Conservation (phyloP, 1,140 invertebrate genomes). For the Sminthurinus signatus region DNA sequence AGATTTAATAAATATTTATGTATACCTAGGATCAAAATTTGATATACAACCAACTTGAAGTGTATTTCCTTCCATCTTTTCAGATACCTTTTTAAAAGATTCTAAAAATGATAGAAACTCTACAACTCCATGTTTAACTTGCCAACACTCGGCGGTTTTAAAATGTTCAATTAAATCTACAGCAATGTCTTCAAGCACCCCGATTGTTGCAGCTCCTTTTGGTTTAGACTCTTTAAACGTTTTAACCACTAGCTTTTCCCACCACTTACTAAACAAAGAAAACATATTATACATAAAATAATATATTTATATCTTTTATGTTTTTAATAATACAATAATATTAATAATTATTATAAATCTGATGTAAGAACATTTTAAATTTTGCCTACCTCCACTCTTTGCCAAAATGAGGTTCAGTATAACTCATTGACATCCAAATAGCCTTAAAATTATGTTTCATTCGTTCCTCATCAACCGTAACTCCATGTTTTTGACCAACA, state of each 20-base stretch:
- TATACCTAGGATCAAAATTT: conserved; percentile 83
- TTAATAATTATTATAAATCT: too few species aligned
- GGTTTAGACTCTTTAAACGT: conserved; percentile 12
- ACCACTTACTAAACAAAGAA: conserved; percentile 17
- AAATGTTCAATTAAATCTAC: conserved; percentile 57
- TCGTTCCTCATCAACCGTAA: conserved; percentile 53
- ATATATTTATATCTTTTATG: too few species aligned
- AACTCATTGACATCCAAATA: conserved; percentile 56
- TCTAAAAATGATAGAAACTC: too few species aligned
- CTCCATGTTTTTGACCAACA: conserved; percentile 60
- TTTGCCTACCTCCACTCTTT: conserved; percentile 57
- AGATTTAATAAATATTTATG: too few species aligned
- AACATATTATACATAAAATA: not conserved
- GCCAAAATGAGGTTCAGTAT: conserved; percentile 69
- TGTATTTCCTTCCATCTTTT: too few species aligned
- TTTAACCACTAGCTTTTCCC: conserved; percentile 2
- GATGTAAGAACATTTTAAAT: too few species aligned
- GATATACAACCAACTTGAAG: conserved; percentile 67
- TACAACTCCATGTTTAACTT: conserved; percentile 56
- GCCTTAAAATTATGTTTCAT: conserved; percentile 58
- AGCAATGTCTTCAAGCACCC: conserved; percentile 53
- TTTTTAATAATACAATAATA: too few species aligned
- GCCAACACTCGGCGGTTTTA: conserved; percentile 63
- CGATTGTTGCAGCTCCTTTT: conserved; percentile 38
- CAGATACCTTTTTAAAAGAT: too few species aligned